Conservation (phyloP, 2,888 invertebrate species). For the Aspidiotus rigidus region DNA sequence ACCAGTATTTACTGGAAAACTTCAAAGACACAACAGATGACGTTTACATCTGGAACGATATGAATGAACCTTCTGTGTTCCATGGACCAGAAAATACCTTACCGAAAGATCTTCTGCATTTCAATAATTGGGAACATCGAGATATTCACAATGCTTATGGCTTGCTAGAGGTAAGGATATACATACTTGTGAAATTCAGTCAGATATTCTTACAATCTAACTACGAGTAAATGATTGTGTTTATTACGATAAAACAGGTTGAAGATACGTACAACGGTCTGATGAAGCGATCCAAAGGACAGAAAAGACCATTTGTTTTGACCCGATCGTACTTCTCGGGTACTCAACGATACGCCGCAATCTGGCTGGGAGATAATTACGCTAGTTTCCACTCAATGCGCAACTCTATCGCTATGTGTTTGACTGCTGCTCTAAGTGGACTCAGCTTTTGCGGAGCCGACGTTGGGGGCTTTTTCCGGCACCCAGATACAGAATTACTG, state of each 20-base stretch:
- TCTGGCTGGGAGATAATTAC: conserved; percentile 97
- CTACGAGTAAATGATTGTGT: no score
- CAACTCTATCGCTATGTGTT: conserved; percentile 82
- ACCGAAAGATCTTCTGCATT: conserved; percentile 88
- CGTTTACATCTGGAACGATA: conserved; percentile 95
- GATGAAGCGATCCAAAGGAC: conserved; percentile 49
- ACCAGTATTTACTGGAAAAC: conserved; percentile 54
- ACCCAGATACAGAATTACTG: conserved; percentile 84
- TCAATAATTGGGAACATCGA: conserved; percentile 77
- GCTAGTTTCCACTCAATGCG: conserved; percentile 91
- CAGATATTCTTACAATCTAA: background rate
- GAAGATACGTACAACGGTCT: conserved; percentile 56
- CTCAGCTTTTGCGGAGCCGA: conserved; percentile 91
- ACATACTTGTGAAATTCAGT: background rate
- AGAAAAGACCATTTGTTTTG: conserved; percentile 81
- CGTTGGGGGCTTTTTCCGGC: conserved; percentile 95
- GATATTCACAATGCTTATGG: conserved; percentile 94
- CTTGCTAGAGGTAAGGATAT: conserved; percentile 47
- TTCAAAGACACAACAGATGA: conserved; percentile 75
- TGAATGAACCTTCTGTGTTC: conserved; percentile 99
- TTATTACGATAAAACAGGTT: conserved; percentile 40
- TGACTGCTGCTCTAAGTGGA: conserved; percentile 76
- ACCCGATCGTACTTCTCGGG: conserved; percentile 86
- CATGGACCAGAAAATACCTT: conserved; percentile 97
- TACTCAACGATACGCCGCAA: conserved; percentile 77